A percentile compares a stretch with the other conserved stretches of the same genome.
Conservation (phyloP, 2,888 invertebrate genomes). For the Cerastis leucographa region DNA sequence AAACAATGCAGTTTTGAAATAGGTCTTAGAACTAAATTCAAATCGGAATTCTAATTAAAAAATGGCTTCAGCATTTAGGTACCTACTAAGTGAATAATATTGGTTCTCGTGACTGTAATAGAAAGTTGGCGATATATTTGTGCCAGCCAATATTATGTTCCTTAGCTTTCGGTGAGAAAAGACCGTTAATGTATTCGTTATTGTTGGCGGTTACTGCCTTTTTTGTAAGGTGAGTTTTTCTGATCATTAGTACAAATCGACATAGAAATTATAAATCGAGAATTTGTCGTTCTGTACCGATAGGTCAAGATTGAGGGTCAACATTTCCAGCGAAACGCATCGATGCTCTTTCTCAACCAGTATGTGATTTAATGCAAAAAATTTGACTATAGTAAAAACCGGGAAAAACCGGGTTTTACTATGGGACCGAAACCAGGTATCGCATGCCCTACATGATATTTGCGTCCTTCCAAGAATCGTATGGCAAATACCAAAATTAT, state of each 20-base stretch:
- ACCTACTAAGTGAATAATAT: no score
- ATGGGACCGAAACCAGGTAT: no score
- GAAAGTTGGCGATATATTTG: slow-evolving; percentile 17
- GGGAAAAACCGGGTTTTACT: no score
- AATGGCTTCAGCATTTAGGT: no score
- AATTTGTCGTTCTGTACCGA: background rate
- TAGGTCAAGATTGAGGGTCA: background rate
- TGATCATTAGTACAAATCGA: background rate
- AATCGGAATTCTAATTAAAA: no score
- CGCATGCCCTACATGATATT: background rate
- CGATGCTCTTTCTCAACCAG: background rate
- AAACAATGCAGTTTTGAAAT: background rate
- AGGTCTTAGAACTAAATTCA: no score
- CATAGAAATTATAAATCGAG: background rate
- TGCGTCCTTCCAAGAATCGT: background rate
- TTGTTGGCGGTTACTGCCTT: background rate
- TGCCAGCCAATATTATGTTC: slow-evolving; percentile 14
- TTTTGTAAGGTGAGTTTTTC: background rate
- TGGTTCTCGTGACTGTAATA: background rate
- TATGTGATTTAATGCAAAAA: background rate
- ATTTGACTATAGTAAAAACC: no score
- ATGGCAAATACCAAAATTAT: background rate
- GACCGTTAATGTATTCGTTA: background rate
- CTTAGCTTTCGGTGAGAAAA: slow-evolving; percentile 9
- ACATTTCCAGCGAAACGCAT: background rate